Evolutionary conservation across 2,888 invertebrate species (phyloP).

Genomic region (Eueremaeus valkanovi): DNA sequence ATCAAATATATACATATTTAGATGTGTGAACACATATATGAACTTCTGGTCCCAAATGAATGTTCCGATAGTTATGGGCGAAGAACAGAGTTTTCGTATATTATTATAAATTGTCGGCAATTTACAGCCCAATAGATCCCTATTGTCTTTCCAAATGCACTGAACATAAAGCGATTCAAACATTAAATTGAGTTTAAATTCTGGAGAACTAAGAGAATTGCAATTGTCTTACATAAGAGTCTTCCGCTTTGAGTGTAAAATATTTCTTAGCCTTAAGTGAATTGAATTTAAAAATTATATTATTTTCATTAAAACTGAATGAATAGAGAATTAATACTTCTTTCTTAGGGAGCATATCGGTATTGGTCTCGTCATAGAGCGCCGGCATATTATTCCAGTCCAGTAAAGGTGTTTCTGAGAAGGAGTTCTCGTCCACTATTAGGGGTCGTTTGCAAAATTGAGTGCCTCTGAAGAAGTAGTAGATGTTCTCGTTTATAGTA

Average conservation of each 20-base stretch:
- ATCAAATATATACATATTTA: background rate
- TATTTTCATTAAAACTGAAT: too few species aligned
- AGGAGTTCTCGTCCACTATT: background rate
- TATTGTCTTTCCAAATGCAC: conserved; percentile 33
- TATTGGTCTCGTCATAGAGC: background rate
- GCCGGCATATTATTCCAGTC: conserved; percentile 6
- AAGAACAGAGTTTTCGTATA: background rate
- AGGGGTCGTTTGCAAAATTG: conserved; percentile 23
- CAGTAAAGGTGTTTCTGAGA: background rate
- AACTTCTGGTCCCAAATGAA: background rate
- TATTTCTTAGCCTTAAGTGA: background rate
- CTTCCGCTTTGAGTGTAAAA: background rate
- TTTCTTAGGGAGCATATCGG: background rate
- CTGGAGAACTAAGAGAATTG: too few species aligned
- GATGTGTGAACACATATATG: background rate
- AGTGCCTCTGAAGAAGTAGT: conserved; percentile 25
- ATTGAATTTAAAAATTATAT: background rate
- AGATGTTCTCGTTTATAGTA: conserved; percentile 6
- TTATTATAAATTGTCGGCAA: background rate
- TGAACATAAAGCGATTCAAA: too few species aligned
- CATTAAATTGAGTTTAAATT: too few species aligned
- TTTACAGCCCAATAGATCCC: background rate
- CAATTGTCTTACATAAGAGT: background rate
- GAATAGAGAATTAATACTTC: background rate
- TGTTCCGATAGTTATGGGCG: conserved; percentile 3